Conservation (phyloP, 2,113 vertebrate species). For the Phaethornis superciliosus region DNA sequence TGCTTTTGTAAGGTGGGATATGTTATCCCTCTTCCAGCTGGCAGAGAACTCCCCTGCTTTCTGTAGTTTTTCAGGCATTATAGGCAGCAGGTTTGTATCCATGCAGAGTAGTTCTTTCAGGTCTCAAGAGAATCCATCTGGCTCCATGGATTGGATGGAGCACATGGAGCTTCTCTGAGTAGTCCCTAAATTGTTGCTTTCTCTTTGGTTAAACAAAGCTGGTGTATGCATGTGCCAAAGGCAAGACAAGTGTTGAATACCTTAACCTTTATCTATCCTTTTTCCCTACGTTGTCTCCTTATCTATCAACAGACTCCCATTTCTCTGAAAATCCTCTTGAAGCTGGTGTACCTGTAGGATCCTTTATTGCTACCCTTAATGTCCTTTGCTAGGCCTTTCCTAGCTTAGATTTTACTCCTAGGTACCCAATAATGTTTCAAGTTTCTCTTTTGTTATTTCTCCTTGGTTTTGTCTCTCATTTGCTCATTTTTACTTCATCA, state of each 20-base stretch:
- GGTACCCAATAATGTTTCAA: not conserved
- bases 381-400: not conserved
- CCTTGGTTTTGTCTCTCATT: not conserved
- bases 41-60: not conserved
- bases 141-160: not conserved
- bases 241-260: not conserved
- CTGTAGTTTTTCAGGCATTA: not conserved
- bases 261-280: not conserved
- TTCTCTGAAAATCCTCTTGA: not conserved
- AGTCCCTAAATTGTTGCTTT: not conserved
- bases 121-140: not conserved
- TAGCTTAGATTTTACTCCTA: not conserved
- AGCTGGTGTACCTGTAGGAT: not conserved
- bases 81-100: not conserved
- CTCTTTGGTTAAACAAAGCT: not conserved
- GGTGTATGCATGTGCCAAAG: not conserved
- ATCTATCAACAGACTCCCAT: not conserved
- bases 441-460: not conserved
- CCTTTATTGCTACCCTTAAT: not conserved
- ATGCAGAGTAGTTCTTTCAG: not conserved
- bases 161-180: not conserved
- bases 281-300: not conserved
- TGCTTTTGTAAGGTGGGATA: not conserved
- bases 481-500: not conserved
- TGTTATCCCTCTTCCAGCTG: not conserved